phyloP scores from a whole-genome alignment of 2,797 vertebrate genomes.

The Botia almorhae region DNA sequence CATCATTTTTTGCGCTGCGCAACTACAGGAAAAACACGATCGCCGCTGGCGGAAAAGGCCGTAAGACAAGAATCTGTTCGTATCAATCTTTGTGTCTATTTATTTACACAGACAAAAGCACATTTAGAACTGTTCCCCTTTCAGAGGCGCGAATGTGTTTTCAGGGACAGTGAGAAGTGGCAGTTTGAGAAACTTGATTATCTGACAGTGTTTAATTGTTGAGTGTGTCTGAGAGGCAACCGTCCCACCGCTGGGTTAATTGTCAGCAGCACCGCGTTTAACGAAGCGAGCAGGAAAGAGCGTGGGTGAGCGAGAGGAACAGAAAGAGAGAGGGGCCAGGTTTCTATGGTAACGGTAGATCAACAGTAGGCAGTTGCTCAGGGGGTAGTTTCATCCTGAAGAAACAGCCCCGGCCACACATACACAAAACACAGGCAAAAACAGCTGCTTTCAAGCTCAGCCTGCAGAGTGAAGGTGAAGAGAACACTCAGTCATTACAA shows the following conservation, averaged over 20 bases:
- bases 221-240: slow-evolving; percentile 79
- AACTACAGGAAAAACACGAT: slow-evolving; percentile 17
- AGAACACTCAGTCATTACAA: slow-evolving; percentile 40
- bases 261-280: slow-evolving; percentile 81
- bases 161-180: slow-evolving; percentile 56
- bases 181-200: slow-evolving; percentile 71
- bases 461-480: slow-evolving; percentile 37
- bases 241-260: slow-evolving; percentile 79
- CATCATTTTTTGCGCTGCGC: slow-evolving; percentile 6
- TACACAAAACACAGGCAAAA: slow-evolving; percentile 23
- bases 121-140: neutral
- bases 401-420: slow-evolving; percentile 54
- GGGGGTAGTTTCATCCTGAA: slow-evolving; percentile 79
- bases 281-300: slow-evolving; percentile 76
- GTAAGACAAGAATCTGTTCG: slow-evolving; percentile 60
- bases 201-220: slow-evolving; percentile 83
- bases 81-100: slow-evolving; percentile 45
- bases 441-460: slow-evolving; percentile 48
- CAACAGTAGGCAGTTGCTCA: slow-evolving; percentile 72
- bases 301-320: slow-evolving; percentile 45
- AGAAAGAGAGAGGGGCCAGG: slow-evolving; percentile 76
- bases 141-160: slow-evolving; percentile 51
- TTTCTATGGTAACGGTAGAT: slow-evolving; percentile 80
- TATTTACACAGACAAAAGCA: slow-evolving; percentile 6
- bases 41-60: slow-evolving; percentile 45